Base-by-base conservation (phyloP, 1,140 invertebrate genomes). In the Microplitis demolitor region DNA sequence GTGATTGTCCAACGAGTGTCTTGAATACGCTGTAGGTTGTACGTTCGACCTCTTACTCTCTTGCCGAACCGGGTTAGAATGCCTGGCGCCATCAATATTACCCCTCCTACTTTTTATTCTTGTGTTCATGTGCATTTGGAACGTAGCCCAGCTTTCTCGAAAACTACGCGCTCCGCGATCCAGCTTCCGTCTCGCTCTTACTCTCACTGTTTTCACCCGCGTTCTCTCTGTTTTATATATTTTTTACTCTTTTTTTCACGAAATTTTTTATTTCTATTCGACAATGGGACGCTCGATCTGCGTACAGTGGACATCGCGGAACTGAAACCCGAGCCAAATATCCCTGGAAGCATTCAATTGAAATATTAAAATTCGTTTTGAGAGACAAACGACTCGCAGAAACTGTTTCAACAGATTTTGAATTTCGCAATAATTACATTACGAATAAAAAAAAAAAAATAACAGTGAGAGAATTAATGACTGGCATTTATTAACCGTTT, bases 71-170 rank as follows among this genome's bases (percentile, higher is more conserved):
- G 63, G 76, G 73, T 78, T 80, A 80, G 79, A 76, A 79, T 53
- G 77, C 69, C 66, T 56, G 70, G 64, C 63, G 77, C 75, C 77
- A 80, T 82, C 80, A 82, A 82, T 79, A 81, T 77, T 67, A 31
- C 45, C 34, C 37, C 34, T 73, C 56, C 67, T 24, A 56, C 62
- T 35, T 35, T 33, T 58, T 16, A 24, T 56, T 62, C 64, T 68
- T 13, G 35, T 67, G 61, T 64, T 73, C 67, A 62, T 63, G 54
- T 66, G 66, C 62, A 74, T 74, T 74, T 74, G 74, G 74, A 72
- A 58, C 66, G n/a, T 45, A 33, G 74, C 69, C 69, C 69, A 71
- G 51, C 63, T 67, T 71, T 54, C 64, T 71, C 37, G 35, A 71
- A 56, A 66, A 66, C 50, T 39, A 39, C 35, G 61, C 71, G 63